phyloP scores from a whole-genome alignment of 2,113 vertebrate genomes.

The Orthonyx spaldingii region DNA sequence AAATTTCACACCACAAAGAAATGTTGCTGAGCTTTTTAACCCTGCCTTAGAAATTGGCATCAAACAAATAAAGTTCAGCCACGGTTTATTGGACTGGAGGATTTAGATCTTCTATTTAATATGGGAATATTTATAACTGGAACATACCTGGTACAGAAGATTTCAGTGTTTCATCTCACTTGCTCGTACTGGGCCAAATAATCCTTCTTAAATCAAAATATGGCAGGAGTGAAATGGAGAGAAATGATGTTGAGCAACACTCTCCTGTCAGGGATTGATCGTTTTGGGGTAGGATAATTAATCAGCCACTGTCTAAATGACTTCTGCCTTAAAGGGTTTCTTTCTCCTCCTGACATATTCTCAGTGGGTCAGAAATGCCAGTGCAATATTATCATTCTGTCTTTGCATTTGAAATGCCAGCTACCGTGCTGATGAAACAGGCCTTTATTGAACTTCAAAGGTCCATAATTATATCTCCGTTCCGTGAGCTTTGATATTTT shows the following conservation, averaged over 20 bases:
- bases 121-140: background rate
- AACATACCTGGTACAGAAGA: background rate
- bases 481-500: conserved; percentile 77
- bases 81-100: background rate
- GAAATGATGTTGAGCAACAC: background rate
- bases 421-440: conserved; percentile 49
- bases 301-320: background rate
- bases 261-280: background rate
- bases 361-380: conserved; percentile 62
- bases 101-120: background rate
- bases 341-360: conserved; percentile 45
- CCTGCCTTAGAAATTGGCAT: background rate
- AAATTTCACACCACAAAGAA: background rate
- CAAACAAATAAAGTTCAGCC: background rate
- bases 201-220: background rate
- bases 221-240: background rate
- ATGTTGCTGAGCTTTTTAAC: background rate
- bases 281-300: background rate
- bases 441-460: conserved; percentile 75
- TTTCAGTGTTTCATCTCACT: background rate
- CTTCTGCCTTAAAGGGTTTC: conserved; percentile 51
- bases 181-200: background rate
- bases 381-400: conserved; percentile 54
- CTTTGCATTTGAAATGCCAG: conserved; percentile 63
- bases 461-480: conserved; percentile 56